Conservation (phyloP, 2,113 vertebrate species). For the Panthera uncia region DNA sequence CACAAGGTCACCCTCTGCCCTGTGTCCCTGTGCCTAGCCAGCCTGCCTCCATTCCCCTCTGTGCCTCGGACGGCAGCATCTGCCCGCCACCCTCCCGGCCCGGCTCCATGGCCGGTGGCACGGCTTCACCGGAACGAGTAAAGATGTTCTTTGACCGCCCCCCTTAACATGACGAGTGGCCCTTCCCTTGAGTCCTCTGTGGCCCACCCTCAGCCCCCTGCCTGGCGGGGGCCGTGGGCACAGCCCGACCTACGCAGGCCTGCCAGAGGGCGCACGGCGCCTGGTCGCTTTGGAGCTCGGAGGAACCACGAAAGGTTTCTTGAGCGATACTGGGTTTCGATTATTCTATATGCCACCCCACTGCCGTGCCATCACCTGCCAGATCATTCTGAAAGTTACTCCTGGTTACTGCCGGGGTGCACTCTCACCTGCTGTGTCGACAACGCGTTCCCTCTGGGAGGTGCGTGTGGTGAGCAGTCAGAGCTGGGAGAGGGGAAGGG, state of each 20-base stretch:
- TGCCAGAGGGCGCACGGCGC: background rate
- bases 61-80: too few relatives aligned
- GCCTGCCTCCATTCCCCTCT: too few relatives aligned
- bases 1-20: too few relatives aligned
- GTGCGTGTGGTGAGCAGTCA: too few relatives aligned
- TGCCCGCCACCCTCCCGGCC: too few relatives aligned
- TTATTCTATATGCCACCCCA: too few relatives aligned
- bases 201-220: background rate
- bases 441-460: rapidly evolving
- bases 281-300: too few relatives aligned
- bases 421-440: rapidly evolving
- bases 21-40: rapidly evolving
- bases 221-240: background rate
- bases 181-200: background rate
- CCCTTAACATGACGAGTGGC: background rate
- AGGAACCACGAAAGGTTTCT: background rate
- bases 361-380: background rate
- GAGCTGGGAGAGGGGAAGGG: too few relatives aligned
- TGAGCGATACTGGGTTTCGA: background rate
- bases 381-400: background rate
- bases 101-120: too few relatives aligned
- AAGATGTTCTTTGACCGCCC: too few relatives aligned
- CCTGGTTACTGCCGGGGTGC: rapidly evolving
- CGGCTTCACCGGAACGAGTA: background rate
- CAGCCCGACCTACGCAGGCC: too few relatives aligned